Evolutionary conservation across 2,888 invertebrate genomes (phyloP).

Genomic region (Napeogenes sylphis): DNA sequence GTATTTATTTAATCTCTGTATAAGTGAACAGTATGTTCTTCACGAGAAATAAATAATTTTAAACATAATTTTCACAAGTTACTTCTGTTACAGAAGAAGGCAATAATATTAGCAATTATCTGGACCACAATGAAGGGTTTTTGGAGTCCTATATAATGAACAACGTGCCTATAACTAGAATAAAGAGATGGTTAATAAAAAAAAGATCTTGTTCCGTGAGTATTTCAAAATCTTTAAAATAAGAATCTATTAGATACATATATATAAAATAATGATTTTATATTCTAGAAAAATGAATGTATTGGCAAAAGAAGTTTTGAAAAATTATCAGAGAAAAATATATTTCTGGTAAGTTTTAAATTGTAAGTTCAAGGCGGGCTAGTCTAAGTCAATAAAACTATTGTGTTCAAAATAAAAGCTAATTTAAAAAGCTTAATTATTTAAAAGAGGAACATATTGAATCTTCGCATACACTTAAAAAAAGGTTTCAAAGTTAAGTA

Average conservation of each 20-base stretch:
- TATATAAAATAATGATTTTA: no score
- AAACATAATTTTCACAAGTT: no score
- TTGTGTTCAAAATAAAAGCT: no score
- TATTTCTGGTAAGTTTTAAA: slow-evolving; percentile 30
- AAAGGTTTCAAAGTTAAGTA: no score
- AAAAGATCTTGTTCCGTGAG: slow-evolving; percentile 40
- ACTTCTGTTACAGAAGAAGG: slow-evolving; percentile 26
- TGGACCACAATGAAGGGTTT: slow-evolving; percentile 80
- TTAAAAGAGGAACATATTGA: no score
- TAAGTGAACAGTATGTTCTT: no score
- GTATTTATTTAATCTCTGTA: no score
- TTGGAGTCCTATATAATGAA: slow-evolving; percentile 81
- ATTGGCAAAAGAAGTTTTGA: slow-evolving; percentile 4
- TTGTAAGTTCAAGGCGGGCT: not conserved
- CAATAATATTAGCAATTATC: slow-evolving; percentile 69
- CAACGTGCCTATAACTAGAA: slow-evolving; percentile 78
- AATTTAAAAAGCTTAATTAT: no score
- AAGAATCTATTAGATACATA: no score
- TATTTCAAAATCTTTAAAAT: slow-evolving; percentile 10
- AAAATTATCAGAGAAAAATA: slow-evolving; percentile 20
- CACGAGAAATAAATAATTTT: no score
- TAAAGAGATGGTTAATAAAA: slow-evolving; percentile 82
- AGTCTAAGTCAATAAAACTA: no score
- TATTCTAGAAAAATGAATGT: not conserved
- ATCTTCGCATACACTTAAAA: no score